These are phyloP conservation scores for Branchipolynoe longqiensis DNA, from an alignment of 2,888 invertebrate genomes.

Conservation along the genomic window DNA sequence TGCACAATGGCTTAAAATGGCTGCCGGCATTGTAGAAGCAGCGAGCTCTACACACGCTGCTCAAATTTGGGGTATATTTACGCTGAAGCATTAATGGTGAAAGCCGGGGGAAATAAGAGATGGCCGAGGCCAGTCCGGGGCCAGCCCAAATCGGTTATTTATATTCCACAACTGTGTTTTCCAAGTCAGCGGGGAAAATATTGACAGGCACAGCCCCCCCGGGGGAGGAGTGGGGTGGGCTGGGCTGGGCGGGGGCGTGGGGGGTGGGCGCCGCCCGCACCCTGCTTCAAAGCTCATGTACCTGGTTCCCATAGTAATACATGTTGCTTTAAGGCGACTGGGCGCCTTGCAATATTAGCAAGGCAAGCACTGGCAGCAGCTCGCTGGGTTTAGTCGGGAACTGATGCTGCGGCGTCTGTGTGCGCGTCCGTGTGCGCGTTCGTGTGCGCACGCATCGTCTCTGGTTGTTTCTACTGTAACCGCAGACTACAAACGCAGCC, in stretches of 20 bases:
- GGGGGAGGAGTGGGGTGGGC: not conserved
- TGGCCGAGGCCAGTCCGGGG: not conserved
- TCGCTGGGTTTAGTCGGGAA: no score
- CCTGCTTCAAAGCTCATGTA: slow-evolving; percentile 3
- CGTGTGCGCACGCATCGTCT: no score
- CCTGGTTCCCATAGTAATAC: slow-evolving; percentile 40
- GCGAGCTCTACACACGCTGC: no score
- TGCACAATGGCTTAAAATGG: no score
- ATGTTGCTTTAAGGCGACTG: slow-evolving; percentile 27
- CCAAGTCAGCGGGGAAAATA: slow-evolving; percentile 8
- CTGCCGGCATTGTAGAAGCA: no score
- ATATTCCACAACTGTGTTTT: slow-evolving; percentile 28
- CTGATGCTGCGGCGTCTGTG: no score
- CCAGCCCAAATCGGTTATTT: slow-evolving; percentile 22
- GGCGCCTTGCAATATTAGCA: not conserved
- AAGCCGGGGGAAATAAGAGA: not conserved
- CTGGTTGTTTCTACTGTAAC: no score
- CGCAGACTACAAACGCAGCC: no score
- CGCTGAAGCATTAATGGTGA: not conserved
- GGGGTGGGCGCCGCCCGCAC: not conserved
- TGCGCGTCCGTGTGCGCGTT: no score
- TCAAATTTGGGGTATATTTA: slow-evolving; percentile 23
- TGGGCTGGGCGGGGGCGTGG: not conserved
- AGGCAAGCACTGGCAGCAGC: not conserved
- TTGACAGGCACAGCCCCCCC: slow-evolving; percentile 9